phyloP scores from a whole-genome alignment of 2,888 invertebrate species.

The Hymenopus coronatus region DNA sequence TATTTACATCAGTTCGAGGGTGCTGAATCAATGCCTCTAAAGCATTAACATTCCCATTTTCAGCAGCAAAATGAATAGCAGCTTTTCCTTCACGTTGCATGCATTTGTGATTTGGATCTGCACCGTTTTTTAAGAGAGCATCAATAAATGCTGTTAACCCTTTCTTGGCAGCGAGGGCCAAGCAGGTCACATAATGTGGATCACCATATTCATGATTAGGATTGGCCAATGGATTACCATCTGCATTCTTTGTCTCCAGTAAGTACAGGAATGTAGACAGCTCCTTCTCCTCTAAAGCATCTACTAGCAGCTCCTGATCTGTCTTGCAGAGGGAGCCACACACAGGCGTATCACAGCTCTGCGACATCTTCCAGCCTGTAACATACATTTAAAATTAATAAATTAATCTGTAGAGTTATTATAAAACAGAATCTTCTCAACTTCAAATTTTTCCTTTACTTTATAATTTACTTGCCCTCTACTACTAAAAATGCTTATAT shows the following conservation, averaged over 20 bases:
- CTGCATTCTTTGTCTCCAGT: background rate
- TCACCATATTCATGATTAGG: slow-evolving; percentile 6
- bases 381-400: background rate
- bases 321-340: background rate
- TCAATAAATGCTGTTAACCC: background rate
- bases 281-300: background rate
- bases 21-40: background rate
- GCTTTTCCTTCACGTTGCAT: background rate
- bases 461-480: too few relatives aligned
- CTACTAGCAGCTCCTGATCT: background rate
- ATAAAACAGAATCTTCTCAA: too few relatives aligned
- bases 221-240: background rate
- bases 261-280: background rate
- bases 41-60: background rate
- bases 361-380: background rate
- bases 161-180: slow-evolving; percentile 2
- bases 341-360: background rate
- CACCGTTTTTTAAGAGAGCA: background rate
- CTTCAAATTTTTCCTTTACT: too few relatives aligned
- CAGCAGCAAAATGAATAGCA: slow-evolving; percentile 16
- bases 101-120: slow-evolving; percentile 3
- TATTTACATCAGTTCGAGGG: background rate
- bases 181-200: slow-evolving; percentile 10
- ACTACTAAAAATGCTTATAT: too few relatives aligned
- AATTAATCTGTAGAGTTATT: too few relatives aligned